phyloP scores from a whole-genome alignment of 2,113 vertebrate species.

The Chinchilla lanigera region DNA sequence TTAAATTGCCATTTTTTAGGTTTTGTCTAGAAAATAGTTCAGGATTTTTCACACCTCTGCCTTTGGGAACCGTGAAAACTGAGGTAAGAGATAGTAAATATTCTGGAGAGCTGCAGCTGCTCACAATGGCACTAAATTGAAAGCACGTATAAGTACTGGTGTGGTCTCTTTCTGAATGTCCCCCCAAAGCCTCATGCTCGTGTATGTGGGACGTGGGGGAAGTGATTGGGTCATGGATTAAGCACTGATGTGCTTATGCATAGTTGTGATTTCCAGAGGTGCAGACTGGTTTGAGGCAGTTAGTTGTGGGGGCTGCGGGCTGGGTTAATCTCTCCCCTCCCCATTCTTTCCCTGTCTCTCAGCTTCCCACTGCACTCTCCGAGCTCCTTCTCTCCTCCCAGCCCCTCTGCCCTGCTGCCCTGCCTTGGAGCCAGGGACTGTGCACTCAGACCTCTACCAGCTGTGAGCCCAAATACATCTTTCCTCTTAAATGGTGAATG shows the following conservation, averaged over 20 bases:
- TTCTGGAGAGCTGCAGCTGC: background rate
- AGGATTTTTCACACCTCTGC: background rate
- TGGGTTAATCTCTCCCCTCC: background rate
- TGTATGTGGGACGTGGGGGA: background rate
- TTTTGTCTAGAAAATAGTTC: background rate
- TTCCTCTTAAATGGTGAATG: background rate
- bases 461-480: background rate
- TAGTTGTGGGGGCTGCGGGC: rapidly evolving
- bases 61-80: background rate
- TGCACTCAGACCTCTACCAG: background rate
- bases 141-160: background rate
- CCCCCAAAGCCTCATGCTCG: background rate
- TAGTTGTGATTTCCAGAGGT: background rate
- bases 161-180: too few relatives aligned
- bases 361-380: background rate
- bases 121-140: background rate
- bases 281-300: background rate
- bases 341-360: background rate
- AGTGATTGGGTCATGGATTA: background rate
- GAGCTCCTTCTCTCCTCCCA: background rate
- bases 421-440: too few relatives aligned
- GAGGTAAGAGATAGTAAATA: too few relatives aligned
- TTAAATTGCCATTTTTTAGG: background rate
- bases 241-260: background rate
- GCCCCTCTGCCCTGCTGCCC: background rate